Percentiles rank a stretch among this genome's conserved stretches.
These are phyloP conservation scores for Lithophane leautieri DNA, from an alignment of 2,888 invertebrate genomes.

Conservation along the genomic window DNA sequence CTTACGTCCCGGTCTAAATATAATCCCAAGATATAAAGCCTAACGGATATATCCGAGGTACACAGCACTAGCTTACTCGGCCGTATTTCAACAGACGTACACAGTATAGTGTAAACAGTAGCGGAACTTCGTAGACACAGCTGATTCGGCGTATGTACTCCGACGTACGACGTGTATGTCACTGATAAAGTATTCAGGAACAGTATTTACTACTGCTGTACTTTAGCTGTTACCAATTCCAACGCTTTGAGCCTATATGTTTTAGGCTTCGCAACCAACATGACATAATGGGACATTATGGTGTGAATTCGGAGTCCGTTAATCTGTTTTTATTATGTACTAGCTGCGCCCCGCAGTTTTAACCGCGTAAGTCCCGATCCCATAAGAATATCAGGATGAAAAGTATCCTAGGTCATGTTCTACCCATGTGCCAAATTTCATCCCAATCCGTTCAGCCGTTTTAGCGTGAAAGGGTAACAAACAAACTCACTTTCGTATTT, in stretches of 20 bases:
- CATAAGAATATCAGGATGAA: too few relatives aligned
- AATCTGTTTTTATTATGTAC: too few relatives aligned
- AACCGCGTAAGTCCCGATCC: too few relatives aligned
- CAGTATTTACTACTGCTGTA: not conserved
- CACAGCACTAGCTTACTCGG: conserved; percentile 20
- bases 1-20: not conserved
- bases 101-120: conserved; percentile 36
- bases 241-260: not conserved
- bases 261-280: not conserved
- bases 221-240: too few relatives aligned
- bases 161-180: not conserved
- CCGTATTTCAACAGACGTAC: conserved; percentile 33
- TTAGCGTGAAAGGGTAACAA: too few relatives aligned
- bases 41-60: conserved; percentile 29
- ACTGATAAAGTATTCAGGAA: conserved; percentile 37
- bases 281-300: not conserved
- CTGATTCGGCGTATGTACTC: conserved; percentile 11
- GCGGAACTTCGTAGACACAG: conserved; percentile 18
- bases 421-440: too few relatives aligned
- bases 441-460: too few relatives aligned
- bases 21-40: conserved; percentile 35
- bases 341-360: too few relatives aligned
- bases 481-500: too few relatives aligned
- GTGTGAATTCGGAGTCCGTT: not conserved
- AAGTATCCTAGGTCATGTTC: too few relatives aligned